phyloP scores from a whole-genome alignment of 2,888 invertebrate species.

The Drosophila merina region DNA sequence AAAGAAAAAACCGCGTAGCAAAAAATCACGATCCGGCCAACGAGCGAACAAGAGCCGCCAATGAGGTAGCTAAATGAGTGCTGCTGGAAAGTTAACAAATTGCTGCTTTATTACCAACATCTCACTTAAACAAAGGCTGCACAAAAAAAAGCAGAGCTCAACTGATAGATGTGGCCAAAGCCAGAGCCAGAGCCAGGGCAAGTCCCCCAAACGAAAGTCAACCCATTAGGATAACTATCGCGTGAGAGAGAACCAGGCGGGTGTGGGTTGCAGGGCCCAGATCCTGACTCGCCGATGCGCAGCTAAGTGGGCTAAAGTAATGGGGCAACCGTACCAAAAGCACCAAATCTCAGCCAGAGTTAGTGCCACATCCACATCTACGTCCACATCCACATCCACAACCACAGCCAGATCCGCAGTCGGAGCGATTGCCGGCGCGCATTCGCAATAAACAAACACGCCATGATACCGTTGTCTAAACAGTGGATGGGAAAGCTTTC shows the following conservation, averaged over 20 bases:
- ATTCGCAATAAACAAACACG: constrained; percentile 81
- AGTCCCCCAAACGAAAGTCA: constrained; percentile 72
- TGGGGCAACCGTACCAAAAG: constrained; percentile 50
- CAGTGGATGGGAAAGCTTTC: constrained; percentile 41
- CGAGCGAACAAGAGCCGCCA: constrained; percentile 74
- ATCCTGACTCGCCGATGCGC: constrained; percentile 74
- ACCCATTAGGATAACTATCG: constrained; percentile 80
- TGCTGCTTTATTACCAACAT: constrained; percentile 80
- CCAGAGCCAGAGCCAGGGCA: constrained; percentile 2
- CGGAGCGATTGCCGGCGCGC: constrained; percentile 70
- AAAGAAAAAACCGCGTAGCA: constrained; percentile 5
- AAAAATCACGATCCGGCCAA: constrained; percentile 67
- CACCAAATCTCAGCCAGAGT: constrained; percentile 55
- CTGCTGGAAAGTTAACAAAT: constrained; percentile 70
- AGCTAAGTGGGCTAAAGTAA: constrained; percentile 77
- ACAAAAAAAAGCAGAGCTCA: constrained; percentile 13
- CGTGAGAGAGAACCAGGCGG: constrained; percentile 63
- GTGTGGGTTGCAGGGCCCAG: constrained; percentile 45
- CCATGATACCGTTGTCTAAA: constrained; percentile 78
- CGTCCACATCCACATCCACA: background rate
- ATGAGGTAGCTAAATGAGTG: constrained; percentile 79
- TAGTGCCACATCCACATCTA: constrained; percentile 4
- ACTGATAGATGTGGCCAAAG: constrained; percentile 71
- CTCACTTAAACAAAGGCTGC: constrained; percentile 67
- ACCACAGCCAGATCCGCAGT: constrained; percentile 15